Evolutionary conservation across 1,140 invertebrate genomes (phyloP).

Genomic region (Pogonomyrmex californicus): DNA sequence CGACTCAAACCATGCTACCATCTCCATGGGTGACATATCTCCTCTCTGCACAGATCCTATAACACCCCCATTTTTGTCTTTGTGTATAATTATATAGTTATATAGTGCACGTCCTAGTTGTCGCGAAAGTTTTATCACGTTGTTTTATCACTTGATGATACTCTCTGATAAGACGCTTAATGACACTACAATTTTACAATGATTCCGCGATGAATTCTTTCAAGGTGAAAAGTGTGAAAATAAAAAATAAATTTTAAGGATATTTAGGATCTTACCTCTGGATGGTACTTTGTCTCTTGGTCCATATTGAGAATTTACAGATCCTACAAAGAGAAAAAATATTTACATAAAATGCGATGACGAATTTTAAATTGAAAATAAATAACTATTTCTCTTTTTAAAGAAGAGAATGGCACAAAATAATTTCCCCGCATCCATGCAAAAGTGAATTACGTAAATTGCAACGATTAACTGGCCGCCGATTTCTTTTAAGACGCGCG

Average conservation of each 20-base stretch:
- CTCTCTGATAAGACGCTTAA: constrained; percentile 4
- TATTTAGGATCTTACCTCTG: constrained; percentile 69
- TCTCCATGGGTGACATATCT: constrained; percentile 77
- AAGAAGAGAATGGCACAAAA: background rate
- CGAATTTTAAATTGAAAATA: background rate
- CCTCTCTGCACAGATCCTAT: constrained; percentile 78
- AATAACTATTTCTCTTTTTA: background rate
- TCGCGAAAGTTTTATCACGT: constrained; percentile 13
- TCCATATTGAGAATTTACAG: constrained; percentile 55
- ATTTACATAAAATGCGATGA: background rate
- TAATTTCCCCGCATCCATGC: background rate
- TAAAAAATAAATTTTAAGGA: constrained; percentile 25
- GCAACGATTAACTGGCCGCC: background rate
- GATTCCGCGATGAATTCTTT: background rate
- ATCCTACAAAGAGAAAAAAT: constrained; percentile 47
- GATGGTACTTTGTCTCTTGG: constrained; percentile 62
- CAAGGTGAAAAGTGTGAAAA: background rate
- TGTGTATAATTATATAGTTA: constrained; percentile 22
- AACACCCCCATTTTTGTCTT: constrained; percentile 72
- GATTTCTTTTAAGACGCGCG: background rate
- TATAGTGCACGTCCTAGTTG: constrained; percentile 23
- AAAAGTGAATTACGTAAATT: constrained; percentile 1
- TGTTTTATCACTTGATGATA: background rate
- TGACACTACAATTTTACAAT: constrained; percentile 2
- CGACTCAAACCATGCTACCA: constrained; percentile 65